Conservation (phyloP, 2,113 vertebrate genomes). For the Chitala chitala region DNA sequence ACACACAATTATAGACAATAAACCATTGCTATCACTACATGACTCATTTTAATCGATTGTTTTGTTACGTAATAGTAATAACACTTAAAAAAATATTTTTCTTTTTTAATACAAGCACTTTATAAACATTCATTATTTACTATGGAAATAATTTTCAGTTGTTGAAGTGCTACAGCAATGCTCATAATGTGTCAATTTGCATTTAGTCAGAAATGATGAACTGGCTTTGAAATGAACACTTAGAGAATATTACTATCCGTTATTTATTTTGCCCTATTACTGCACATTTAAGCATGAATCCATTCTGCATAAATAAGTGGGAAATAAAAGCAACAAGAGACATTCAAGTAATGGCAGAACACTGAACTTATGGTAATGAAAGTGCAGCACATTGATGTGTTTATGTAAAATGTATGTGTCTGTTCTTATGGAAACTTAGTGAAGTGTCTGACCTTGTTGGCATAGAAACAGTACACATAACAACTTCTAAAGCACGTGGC, state of each 20-base stretch:
- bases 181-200: constrained; percentile 24
- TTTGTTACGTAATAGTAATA: too few relatives aligned
- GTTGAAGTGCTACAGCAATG: constrained; percentile 1
- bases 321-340: neutral
- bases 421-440: too few relatives aligned
- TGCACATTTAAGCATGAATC: constrained; percentile 14
- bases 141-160: constrained; percentile 7
- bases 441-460: too few relatives aligned
- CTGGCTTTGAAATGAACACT: constrained; percentile 13
- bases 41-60: neutral
- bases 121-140: neutral
- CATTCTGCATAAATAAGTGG: neutral
- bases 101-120: neutral
- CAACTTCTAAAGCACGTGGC: too few relatives aligned
- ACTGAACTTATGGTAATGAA: neutral
- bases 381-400: neutral
- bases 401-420: too few relatives aligned
- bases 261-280: constrained; percentile 8
- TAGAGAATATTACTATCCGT: constrained; percentile 12
- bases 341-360: neutral
- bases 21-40: neutral
- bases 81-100: neutral
- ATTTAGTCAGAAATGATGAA: constrained; percentile 12
- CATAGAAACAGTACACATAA: too few relatives aligned
- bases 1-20: neutral